Evolutionary conservation across 1,140 invertebrate genomes (phyloP).

Genomic region (Latrodectus geometricus): DNA sequence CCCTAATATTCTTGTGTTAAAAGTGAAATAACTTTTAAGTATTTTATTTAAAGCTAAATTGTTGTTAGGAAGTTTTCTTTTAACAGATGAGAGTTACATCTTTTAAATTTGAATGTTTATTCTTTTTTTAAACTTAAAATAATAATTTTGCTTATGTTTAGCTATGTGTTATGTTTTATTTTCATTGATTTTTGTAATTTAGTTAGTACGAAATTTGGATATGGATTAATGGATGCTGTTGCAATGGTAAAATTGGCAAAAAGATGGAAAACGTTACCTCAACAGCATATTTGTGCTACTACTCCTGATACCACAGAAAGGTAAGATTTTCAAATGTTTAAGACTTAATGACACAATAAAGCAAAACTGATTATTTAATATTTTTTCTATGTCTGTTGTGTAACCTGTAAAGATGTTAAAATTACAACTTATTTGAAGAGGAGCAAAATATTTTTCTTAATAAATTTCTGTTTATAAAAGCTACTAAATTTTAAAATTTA

Average conservation of each 20-base stretch:
- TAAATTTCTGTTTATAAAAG: no score
- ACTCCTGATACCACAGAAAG: slow-evolving; percentile 70
- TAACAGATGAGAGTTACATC: no score
- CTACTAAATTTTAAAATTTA: no score
- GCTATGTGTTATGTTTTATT: not conserved
- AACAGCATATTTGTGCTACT: slow-evolving; percentile 94
- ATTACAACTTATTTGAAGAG: no score
- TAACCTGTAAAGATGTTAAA: not conserved
- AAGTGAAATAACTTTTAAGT: no score
- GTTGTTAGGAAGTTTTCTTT: no score
- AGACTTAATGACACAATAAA: not conserved
- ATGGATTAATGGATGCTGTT: slow-evolving; percentile 96
- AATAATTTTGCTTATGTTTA: no score
- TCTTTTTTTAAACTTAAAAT: no score
- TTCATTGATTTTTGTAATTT: not conserved
- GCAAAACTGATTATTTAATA: not conserved
- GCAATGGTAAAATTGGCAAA: slow-evolving; percentile 96
- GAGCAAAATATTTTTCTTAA: no score
- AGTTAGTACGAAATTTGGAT: slow-evolving; percentile 97
- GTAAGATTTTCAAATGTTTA: not conserved
- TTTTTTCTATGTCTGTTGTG: not conserved
- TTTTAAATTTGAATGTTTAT: no score
- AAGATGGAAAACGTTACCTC: slow-evolving; percentile 95
- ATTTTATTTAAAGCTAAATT: no score
- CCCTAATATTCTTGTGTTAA: no score